Percentiles rank a stretch among this genome's conserved stretches.
Conservation (phyloP, 2,113 vertebrate species). For the Rhynchomys soricoides region DNA sequence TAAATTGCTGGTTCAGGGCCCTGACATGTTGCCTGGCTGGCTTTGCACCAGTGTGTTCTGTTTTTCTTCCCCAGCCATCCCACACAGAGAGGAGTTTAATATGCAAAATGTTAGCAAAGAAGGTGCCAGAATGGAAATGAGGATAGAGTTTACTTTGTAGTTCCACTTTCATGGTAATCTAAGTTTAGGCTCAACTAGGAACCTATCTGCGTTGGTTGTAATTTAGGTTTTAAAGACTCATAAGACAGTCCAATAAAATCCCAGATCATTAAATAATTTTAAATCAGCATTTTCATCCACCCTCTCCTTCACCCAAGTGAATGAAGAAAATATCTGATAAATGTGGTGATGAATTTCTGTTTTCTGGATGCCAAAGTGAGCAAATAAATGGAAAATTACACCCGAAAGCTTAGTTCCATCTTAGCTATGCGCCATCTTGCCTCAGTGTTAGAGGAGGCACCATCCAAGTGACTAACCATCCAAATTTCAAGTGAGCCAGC, state of each 20-base stretch:
- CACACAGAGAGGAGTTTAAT: background rate
- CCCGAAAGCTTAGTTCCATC: background rate
- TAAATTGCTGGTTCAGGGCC: background rate
- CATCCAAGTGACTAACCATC: background rate
- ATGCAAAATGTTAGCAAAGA: background rate
- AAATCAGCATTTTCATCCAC: background rate
- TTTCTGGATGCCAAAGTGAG: background rate
- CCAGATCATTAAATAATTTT: background rate
- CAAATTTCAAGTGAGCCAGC: background rate
- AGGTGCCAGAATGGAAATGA: background rate
- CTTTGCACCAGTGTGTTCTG: background rate
- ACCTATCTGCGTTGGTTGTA: background rate
- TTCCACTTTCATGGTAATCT: background rate
- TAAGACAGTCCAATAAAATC: background rate
- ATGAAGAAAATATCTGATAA: background rate
- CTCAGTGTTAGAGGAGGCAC: background rate
- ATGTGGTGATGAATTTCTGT: background rate
- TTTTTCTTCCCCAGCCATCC: background rate
- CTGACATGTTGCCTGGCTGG: background rate
- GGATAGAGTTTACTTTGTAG: background rate
- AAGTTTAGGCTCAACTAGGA: background rate
- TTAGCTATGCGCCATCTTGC: background rate
- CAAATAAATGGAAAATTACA: background rate
- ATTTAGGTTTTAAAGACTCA: background rate
- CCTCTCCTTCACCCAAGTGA: background rate